These are phyloP conservation scores for Baccha elongata DNA, from an alignment of 2,888 invertebrate genomes.

Conservation along the genomic window DNA sequence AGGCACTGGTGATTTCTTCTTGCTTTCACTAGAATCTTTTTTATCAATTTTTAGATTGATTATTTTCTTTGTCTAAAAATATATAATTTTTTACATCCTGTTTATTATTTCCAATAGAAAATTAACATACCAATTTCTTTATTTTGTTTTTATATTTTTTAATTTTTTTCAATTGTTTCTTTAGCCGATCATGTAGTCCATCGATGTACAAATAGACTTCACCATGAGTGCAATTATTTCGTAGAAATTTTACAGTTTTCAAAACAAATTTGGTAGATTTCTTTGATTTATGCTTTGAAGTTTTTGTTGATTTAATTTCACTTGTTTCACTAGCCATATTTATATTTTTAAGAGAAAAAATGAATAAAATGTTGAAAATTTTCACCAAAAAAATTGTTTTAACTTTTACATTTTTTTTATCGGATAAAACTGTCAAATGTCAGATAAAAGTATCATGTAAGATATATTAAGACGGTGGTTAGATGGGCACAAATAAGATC, in stretches of 20 bases:
- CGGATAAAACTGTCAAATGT: too few relatives aligned
- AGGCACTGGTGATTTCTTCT: background rate
- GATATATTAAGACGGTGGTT: too few relatives aligned
- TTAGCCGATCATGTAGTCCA: slow-evolving; percentile 77
- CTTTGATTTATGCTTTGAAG: slow-evolving; percentile 44
- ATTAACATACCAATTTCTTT: slow-evolving; percentile 82
- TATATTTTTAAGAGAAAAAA: slow-evolving; percentile 15
- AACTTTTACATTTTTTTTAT: too few relatives aligned
- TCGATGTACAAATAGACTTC: slow-evolving; percentile 78
- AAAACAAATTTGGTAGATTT: slow-evolving; percentile 47
- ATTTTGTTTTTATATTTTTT: slow-evolving; percentile 85
- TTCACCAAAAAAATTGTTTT: too few relatives aligned
- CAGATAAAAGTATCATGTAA: too few relatives aligned
- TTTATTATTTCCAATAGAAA: background rate
- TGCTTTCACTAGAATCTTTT: background rate
- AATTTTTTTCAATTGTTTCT: slow-evolving; percentile 84
- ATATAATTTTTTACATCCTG: background rate
- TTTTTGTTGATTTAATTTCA: slow-evolving; percentile 56
- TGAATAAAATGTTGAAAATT: too few relatives aligned
- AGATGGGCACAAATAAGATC: too few relatives aligned
- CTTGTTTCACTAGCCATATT: slow-evolving; percentile 74
- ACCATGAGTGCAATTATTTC: slow-evolving; percentile 66
- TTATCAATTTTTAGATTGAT: slow-evolving; percentile 39
- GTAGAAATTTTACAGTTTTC: slow-evolving; percentile 70
- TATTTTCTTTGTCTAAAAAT: slow-evolving; percentile 48